A percentile compares a stretch with the other conserved stretches of the same genome.
Conservation (phyloP, 37 sponge, comb jelly and placozoan species). For the Chondrilla cf. caribensis region DNA sequence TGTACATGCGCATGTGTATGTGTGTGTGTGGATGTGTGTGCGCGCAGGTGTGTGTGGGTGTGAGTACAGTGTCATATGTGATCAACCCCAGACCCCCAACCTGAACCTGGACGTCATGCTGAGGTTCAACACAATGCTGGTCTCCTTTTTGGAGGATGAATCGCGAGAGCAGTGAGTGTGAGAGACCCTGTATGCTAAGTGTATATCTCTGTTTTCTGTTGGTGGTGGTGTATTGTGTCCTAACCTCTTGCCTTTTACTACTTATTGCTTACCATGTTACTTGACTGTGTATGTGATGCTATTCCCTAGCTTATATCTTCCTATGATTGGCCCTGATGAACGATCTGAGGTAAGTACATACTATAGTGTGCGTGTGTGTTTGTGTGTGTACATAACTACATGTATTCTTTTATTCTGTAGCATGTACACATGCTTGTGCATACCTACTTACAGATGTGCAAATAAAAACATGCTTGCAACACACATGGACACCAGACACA, state of each 20-base stretch:
- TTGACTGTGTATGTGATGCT: too few relatives aligned
- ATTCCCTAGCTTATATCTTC: not conserved
- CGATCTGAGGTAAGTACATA: not conserved
- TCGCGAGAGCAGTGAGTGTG: conserved; percentile 57
- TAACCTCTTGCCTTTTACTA: not conserved
- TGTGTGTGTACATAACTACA: not conserved
- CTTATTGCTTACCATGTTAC: too few relatives aligned
- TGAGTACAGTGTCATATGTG: not conserved
- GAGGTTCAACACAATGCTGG: conserved; percentile 68
- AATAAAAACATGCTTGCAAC: too few relatives aligned
- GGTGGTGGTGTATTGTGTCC: not conserved
- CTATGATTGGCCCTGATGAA: not conserved
- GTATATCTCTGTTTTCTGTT: not conserved
- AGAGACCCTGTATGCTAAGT: not conserved
- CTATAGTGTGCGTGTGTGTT: not conserved
- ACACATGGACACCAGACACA: too few relatives aligned
- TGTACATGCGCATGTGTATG: not conserved
- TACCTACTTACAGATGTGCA: too few relatives aligned
- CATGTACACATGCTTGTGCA: too few relatives aligned
- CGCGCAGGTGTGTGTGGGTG: not conserved
- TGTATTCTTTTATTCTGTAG: not conserved
- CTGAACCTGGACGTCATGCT: conserved; percentile 76
- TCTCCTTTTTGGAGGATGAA: conserved; percentile 66
- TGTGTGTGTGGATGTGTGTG: conserved; percentile 16
- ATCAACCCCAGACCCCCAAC: not conserved